Conservation (phyloP, 2,797 vertebrate species). For the Danio albolineatus region DNA sequence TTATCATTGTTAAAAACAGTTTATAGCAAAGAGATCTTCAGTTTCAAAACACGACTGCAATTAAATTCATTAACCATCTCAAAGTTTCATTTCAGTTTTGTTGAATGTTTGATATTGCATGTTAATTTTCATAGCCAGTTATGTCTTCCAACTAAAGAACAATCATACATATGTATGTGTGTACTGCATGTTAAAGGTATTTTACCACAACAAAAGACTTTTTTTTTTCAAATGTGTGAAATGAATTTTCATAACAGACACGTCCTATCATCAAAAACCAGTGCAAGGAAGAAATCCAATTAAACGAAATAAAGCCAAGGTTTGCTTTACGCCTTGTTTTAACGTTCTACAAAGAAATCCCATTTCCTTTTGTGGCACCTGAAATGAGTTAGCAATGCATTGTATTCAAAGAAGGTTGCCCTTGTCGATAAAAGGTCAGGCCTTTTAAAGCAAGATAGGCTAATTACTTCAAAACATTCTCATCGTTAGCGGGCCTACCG, state of each 20-base stretch:
- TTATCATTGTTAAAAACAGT: too few relatives aligned
- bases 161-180: background rate
- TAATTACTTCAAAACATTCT: conserved; percentile 68
- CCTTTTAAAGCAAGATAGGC: conserved; percentile 62
- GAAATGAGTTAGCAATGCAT: conserved; percentile 50
- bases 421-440: conserved; percentile 55
- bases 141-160: background rate
- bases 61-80: background rate
- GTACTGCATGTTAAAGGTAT: background rate
- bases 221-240: background rate
- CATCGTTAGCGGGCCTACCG: conserved; percentile 64
- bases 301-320: conserved; percentile 1
- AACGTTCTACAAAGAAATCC: conserved; percentile 43
- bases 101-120: too few relatives aligned
- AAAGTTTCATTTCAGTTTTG: background rate
- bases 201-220: background rate
- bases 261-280: conserved; percentile 1
- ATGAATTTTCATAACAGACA: background rate
- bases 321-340: conserved; percentile 9
- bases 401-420: conserved; percentile 51
- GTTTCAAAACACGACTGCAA: background rate
- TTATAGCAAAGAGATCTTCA: too few relatives aligned
- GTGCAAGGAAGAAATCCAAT: background rate
- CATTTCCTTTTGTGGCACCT: conserved; percentile 46
- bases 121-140: too few relatives aligned